Evolutionary conservation across 2,113 vertebrate species (phyloP), one percentile per base, ranked within the genome.

Genomic region (Nycticorax nycticorax): DNA sequence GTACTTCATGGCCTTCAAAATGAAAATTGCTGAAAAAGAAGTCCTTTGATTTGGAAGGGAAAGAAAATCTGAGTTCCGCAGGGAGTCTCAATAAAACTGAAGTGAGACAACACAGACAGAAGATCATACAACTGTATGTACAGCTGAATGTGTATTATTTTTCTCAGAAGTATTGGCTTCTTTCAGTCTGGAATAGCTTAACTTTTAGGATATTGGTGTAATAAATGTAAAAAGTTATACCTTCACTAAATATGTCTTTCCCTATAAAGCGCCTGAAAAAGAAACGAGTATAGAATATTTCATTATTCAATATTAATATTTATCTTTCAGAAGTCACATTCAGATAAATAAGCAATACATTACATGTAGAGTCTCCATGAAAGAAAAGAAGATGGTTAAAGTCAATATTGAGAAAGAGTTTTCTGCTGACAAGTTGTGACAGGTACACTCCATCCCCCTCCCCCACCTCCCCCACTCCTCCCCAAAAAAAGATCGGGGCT

Each of bases 351-450:
- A 71, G 3, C 2, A 35, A 41, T 55, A 16, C 73, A 20, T 64
- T 56, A 55, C 12, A 48, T 3, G 3, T 35, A 53, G 30, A 84
- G 22, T 63, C 8, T 69, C 45, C 22, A 10, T 48, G 32, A 41
- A 74, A 88, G 22, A 92, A 63, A 85, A 84, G 66, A 95, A 78
- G 59, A 95, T 43, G 7, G 5, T 57, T 74, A 5, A 95, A 86
- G 23, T 59, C 24, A 20, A 10, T 59, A 62, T 14, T 97, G 68
- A 97, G 73, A 89, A 85, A 90, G 52, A 91, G 64, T 93, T 97
- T 98, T 97, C 95, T 98, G 88, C 90, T 93, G 89, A 85, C 92
- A 82, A 85, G 41, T 43, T 43, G 41, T 43, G 41, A 43, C 41
- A 43, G 14, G 14, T 43, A 43, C 41, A 43, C 5, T 43, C 41